These are phyloP conservation scores for Cephalopterus ornatus DNA, from an alignment of 2,113 vertebrate genomes.

Conservation along the genomic window DNA sequence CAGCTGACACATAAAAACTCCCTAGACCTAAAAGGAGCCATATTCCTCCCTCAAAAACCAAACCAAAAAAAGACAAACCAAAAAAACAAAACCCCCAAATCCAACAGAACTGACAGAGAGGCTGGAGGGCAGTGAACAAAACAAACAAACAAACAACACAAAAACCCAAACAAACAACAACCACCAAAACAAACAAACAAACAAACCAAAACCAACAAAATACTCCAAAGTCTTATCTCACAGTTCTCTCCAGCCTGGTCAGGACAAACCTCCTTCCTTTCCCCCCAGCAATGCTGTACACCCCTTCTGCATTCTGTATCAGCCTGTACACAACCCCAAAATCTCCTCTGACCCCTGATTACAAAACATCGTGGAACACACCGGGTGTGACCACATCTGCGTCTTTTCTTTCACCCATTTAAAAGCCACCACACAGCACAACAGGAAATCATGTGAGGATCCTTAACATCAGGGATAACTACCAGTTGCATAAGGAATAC, in stretches of 20 bases:
- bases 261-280: background rate
- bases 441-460: background rate
- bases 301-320: background rate
- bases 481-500: background rate
- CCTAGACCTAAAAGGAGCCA: background rate
- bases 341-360: background rate
- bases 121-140: background rate
- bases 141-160: background rate
- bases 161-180: background rate
- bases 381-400: background rate
- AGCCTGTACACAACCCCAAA: background rate
- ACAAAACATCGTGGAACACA: background rate
- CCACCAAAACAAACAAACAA: background rate
- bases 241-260: background rate
- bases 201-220: too few species aligned
- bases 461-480: accelerated
- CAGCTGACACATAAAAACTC: background rate
- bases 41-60: background rate
- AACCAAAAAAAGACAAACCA: background rate
- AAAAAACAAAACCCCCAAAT: background rate
- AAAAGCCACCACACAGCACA: background rate
- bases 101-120: background rate
- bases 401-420: background rate
- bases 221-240: background rate
- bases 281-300: accelerated